Percentiles rank a stretch among this genome's conserved stretches.
Evolutionary conservation across 2,888 invertebrate genomes (phyloP).

Genomic region (Uloborus plumipes): DNA sequence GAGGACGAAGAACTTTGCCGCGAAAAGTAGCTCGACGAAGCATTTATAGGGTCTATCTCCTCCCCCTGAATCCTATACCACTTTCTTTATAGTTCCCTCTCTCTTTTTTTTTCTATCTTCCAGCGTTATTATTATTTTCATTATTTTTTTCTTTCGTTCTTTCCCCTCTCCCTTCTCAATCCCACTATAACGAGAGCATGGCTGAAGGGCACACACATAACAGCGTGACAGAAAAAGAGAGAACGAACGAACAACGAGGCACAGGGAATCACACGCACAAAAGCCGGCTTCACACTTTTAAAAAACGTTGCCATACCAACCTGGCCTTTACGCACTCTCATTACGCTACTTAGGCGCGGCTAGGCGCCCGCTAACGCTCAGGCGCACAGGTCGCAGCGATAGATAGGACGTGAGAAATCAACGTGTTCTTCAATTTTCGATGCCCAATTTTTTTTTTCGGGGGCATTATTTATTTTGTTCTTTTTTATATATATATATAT

Average conservation of each 20-base stretch:
- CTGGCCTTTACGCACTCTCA: conserved; percentile 49
- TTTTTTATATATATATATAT: too few species aligned
- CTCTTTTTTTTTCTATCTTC: background rate
- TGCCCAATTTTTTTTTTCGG: conserved; percentile 8
- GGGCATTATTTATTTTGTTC: conserved; percentile 8
- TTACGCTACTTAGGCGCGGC: conserved; percentile 57
- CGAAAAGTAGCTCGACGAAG: conserved; percentile 48
- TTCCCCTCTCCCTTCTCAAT: conserved; percentile 14
- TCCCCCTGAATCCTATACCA: background rate
- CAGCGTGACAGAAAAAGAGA: conserved; percentile 1
- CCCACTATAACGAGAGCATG: conserved; percentile 50
- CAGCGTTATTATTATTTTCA: background rate
- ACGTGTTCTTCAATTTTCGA: conserved; percentile 46
- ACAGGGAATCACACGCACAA: conserved; percentile 18
- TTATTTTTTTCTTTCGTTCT: background rate
- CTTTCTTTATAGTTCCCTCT: conserved; percentile 5
- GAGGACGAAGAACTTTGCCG: background rate
- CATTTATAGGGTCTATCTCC: conserved; percentile 50
- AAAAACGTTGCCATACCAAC: conserved; percentile 59
- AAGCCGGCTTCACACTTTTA: conserved; percentile 57
- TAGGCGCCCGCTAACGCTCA: conserved; percentile 6
- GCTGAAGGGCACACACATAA: conserved; percentile 50
- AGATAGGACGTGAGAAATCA: conserved; percentile 51
- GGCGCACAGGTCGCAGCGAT: conserved; percentile 21
- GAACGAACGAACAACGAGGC: conserved; percentile 10